phyloP scores from a whole-genome alignment of 2,113 vertebrate genomes.

The Pampusana beccarii region DNA sequence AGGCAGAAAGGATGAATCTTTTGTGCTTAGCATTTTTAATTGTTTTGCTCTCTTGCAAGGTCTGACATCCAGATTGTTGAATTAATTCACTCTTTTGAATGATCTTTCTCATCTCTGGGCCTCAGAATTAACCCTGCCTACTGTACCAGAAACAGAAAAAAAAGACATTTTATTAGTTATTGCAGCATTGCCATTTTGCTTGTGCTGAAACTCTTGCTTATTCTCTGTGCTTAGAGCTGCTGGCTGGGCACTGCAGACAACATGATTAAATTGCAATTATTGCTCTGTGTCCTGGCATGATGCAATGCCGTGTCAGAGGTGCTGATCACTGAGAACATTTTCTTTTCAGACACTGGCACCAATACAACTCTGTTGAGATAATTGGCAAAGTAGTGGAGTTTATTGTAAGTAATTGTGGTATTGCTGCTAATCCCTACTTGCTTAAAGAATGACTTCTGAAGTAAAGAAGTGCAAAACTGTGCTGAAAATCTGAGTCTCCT shows the following conservation, averaged over 20 bases:
- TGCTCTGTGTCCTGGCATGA: slow-evolving; percentile 41
- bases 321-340: not conserved
- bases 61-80: not conserved
- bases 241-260: slow-evolving; percentile 5
- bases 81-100: slow-evolving; percentile 23
- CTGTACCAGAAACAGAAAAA: slow-evolving; percentile 39
- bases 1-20: not conserved
- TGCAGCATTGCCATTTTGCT: slow-evolving; percentile 35
- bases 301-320: slow-evolving; percentile 43
- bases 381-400: not conserved
- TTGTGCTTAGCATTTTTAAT: not conserved
- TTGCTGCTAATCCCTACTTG: not conserved
- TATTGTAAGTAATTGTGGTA: not conserved
- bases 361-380: not conserved
- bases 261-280: slow-evolving; percentile 71
- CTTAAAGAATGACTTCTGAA: not conserved
- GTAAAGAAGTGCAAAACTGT: not conserved
- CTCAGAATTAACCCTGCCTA: slow-evolving; percentile 5
- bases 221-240: slow-evolving; percentile 47
- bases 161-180: slow-evolving; percentile 35
- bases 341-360: not conserved
- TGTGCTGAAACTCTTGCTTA: slow-evolving; percentile 45
- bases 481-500: not conserved
- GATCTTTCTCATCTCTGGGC: not conserved
- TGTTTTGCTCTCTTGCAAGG: not conserved